These are phyloP conservation scores for Toxotes lorentzi DNA, from an alignment of 2,797 vertebrate genomes.

Conservation along the genomic window DNA sequence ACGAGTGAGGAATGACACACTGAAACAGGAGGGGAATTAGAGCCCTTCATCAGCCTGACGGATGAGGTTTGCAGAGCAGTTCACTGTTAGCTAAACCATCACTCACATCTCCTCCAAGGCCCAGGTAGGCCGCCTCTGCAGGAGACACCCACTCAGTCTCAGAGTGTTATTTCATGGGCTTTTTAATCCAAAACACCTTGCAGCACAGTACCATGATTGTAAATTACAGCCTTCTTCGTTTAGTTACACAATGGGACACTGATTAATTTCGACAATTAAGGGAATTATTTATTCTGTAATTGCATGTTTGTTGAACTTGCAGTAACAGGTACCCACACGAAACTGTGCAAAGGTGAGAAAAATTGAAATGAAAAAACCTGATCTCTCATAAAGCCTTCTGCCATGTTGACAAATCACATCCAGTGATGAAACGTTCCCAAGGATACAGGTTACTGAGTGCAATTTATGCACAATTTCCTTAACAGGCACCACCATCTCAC, in stretches of 20 bases:
- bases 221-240: constrained; percentile 1
- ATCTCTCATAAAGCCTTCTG: not conserved
- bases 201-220: not conserved
- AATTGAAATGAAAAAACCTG: constrained; percentile 19
- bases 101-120: constrained; percentile 41
- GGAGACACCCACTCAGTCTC: constrained; percentile 44
- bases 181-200: constrained; percentile 30
- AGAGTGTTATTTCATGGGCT: constrained; percentile 21
- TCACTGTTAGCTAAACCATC: constrained; percentile 41
- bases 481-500: not conserved
- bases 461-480: constrained; percentile 14
- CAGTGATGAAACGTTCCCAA: constrained; percentile 6
- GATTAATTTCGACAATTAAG: constrained; percentile 10
- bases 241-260: not conserved
- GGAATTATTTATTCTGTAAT: constrained; percentile 3
- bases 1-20: constrained; percentile 5
- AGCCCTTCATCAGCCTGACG: constrained; percentile 33
- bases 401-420: not conserved
- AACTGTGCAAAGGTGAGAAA: not conserved
- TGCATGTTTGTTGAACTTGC: constrained; percentile 21
- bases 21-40: constrained; percentile 3
- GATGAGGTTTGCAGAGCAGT: constrained; percentile 46
- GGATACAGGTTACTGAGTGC: constrained; percentile 2
- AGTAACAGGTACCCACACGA: constrained; percentile 7
- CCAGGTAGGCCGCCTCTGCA: constrained; percentile 31